Evolutionary conservation across 2,113 vertebrate species (phyloP).

Genomic region (Podilymbus podiceps): DNA sequence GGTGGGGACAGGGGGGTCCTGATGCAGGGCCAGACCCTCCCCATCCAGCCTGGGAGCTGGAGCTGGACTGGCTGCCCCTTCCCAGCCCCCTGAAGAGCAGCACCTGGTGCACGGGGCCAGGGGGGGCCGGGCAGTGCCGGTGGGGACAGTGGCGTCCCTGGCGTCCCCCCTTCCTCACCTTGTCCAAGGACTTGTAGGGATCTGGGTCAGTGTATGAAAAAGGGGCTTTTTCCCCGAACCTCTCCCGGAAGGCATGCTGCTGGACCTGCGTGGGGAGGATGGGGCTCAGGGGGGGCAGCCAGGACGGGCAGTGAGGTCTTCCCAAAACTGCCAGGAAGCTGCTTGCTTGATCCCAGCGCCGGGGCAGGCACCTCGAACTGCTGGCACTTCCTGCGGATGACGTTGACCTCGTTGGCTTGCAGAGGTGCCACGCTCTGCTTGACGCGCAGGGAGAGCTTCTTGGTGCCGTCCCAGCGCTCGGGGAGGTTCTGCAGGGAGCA

Average conservation of each 20-base stretch:
- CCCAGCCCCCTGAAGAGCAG: background rate
- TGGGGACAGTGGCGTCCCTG: fast-evolving
- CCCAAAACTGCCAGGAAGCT: fast-evolving
- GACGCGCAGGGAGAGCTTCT: slow-evolving; percentile 70
- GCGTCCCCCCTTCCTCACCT: slow-evolving; percentile 20
- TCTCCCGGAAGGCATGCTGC: slow-evolving; percentile 71
- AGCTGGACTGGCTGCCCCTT: background rate
- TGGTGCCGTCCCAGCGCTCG: slow-evolving; percentile 72
- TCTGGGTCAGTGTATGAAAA: slow-evolving; percentile 55
- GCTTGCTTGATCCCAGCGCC: fast-evolving
- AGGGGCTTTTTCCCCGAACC: slow-evolving; percentile 65
- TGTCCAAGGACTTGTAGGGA: slow-evolving; percentile 68
- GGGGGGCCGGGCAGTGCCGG: background rate
- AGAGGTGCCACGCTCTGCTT: slow-evolving; percentile 71
- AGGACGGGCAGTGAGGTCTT: fast-evolving
- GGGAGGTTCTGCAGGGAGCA: slow-evolving; percentile 70
- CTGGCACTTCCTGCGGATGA: slow-evolving; percentile 70
- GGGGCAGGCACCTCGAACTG: slow-evolving; percentile 66
- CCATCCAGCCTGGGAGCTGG: background rate
- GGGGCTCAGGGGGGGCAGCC: background rate
- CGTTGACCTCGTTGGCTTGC: slow-evolving; percentile 69
- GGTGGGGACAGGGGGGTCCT: background rate
- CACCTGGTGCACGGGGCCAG: fast-evolving
- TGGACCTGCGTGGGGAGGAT: background rate
- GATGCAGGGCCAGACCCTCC: background rate